phyloP scores from a whole-genome alignment of 2,888 invertebrate species.

The Diachrysia chrysitis region DNA sequence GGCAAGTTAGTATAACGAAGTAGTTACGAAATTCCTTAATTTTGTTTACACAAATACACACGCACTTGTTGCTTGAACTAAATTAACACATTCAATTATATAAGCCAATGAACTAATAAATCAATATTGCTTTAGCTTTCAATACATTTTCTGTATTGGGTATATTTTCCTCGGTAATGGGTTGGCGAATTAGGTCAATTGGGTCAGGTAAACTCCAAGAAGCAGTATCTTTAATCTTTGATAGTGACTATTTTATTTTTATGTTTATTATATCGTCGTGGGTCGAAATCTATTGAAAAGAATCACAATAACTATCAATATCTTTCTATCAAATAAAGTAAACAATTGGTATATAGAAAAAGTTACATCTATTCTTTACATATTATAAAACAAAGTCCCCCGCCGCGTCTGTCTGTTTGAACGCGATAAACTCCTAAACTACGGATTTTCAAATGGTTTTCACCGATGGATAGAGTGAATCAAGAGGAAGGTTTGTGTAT shows the following conservation, averaged over 20 bases:
- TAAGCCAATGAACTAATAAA: background rate
- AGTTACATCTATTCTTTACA: no score
- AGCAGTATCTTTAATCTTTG: background rate
- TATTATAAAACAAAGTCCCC: no score
- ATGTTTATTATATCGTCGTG: background rate
- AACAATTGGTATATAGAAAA: no score
- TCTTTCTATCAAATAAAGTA: no score
- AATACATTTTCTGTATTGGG: background rate
- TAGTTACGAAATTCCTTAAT: slow-evolving; percentile 1
- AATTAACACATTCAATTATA: slow-evolving; percentile 6
- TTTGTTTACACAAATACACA: background rate
- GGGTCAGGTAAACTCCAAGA: background rate
- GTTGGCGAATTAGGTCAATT: slow-evolving; percentile 5
- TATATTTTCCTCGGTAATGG: background rate
- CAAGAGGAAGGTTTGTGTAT: no score
- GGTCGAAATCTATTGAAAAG: no score
- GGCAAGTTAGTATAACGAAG: background rate
- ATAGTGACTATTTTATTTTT: background rate
- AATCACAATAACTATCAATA: no score
- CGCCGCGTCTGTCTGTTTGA: no score
- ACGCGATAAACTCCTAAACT: no score
- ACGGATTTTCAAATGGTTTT: no score
- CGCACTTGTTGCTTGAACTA: background rate
- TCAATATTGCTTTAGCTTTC: background rate
- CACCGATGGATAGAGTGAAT: no score